Percentiles rank a stretch among this genome's conserved stretches.
Evolutionary conservation across 2,113 vertebrate genomes (phyloP).

Genomic region (Fregata magnificens): DNA sequence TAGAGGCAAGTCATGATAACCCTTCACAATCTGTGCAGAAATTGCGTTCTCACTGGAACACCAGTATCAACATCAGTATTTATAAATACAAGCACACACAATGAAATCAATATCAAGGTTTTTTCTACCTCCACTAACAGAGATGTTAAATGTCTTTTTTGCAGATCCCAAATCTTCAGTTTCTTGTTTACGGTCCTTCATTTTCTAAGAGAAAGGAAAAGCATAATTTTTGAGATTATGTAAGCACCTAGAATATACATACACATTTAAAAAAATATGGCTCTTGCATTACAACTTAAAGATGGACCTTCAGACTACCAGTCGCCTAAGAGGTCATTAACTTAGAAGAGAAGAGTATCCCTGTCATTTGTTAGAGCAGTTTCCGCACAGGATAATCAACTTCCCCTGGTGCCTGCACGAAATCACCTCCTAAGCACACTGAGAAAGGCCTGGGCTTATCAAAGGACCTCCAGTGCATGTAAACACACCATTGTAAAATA

Average conservation of each 20-base stretch:
- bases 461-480: not conserved
- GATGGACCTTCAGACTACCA: not conserved
- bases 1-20: not conserved
- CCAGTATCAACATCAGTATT: not conserved
- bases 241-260: not conserved
- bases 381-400: not conserved
- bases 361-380: not conserved
- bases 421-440: not conserved
- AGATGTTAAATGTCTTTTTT: conserved; percentile 79
- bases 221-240: not conserved
- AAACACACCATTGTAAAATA: not conserved
- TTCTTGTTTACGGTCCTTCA: conserved; percentile 50
- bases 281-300: not conserved
- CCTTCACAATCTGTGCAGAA: not conserved
- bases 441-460: not conserved
- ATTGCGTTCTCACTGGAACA: not conserved
- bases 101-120: not conserved
- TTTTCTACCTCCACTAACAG: conserved; percentile 83
- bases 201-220: conserved; percentile 3
- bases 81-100: not conserved
- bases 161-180: conserved; percentile 20
- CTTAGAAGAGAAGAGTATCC: not conserved
- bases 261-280: not conserved
- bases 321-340: not conserved
- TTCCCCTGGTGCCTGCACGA: not conserved